Evolutionary conservation across 2,888 invertebrate species (phyloP).

Genomic region (Drosophila colorata): DNA sequence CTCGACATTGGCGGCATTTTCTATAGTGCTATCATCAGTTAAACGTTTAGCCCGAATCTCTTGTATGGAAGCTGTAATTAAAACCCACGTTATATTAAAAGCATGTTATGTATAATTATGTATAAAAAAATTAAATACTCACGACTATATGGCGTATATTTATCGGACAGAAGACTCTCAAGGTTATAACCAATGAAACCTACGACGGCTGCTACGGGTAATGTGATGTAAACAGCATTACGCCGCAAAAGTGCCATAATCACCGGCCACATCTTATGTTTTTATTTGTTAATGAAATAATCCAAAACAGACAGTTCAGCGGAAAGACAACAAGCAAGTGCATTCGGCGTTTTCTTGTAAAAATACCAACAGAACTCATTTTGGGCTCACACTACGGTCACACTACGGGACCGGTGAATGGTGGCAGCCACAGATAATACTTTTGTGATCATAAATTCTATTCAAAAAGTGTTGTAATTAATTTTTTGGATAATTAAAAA

Average conservation of each 20-base stretch:
- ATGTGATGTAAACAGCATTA: conserved; percentile 92
- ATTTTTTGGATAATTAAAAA: too few relatives aligned
- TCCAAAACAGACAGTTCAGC: background rate
- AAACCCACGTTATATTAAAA: background rate
- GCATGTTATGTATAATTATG: conserved; percentile 3
- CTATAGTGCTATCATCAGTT: conserved; percentile 86
- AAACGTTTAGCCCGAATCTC: conserved; percentile 90
- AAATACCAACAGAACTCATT: conserved; percentile 2
- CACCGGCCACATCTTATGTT: conserved; percentile 91
- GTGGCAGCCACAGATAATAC: background rate
- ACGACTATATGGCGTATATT: conserved; percentile 91
- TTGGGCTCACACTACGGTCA: conserved; percentile 12
- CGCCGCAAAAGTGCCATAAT: conserved; percentile 88
- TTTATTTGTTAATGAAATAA: conserved; percentile 1
- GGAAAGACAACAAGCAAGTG: conserved; percentile 9
- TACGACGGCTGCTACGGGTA: conserved; percentile 93
- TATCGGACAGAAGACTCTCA: conserved; percentile 90
- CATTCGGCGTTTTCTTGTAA: background rate
- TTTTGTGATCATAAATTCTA: background rate
- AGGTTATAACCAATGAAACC: conserved; percentile 95
- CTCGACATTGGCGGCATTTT: conserved; percentile 88
- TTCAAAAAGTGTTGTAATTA: background rate
- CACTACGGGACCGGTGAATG: background rate
- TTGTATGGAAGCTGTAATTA: conserved; percentile 88
- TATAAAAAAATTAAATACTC: conserved; percentile 72